A percentile compares a stretch with the other conserved stretches of the same genome.
Conservation (phyloP, 2,797 vertebrate genomes). For the Fringilla coelebs region DNA sequence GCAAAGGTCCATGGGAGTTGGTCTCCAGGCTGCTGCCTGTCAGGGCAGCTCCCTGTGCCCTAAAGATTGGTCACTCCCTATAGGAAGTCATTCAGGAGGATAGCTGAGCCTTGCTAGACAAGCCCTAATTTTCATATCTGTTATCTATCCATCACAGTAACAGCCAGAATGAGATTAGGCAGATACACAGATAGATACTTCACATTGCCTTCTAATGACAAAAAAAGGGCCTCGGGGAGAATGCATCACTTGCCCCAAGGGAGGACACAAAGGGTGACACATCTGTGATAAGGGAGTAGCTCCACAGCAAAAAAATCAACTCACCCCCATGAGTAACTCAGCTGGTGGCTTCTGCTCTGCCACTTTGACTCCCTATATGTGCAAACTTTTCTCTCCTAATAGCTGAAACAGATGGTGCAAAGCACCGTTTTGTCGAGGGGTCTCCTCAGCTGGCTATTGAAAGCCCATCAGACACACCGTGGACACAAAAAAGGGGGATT, state of each 20-base stretch:
- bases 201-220: slow-evolving; percentile 3
- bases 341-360: neutral
- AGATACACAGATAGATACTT: neutral
- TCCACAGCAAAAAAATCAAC: rapidly evolving
- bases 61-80: neutral
- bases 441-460: neutral
- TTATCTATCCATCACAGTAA: neutral
- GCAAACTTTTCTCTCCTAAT: neutral
- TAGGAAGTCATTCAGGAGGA: neutral
- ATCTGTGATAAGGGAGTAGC: neutral
- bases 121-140: neutral
- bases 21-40: neutral
- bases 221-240: neutral
- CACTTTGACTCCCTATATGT: neutral
- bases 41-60: neutral
- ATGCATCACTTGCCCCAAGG: neutral
- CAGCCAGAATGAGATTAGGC: neutral
- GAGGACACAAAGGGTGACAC: neutral
- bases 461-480: neutral
- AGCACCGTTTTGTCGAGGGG: neutral
- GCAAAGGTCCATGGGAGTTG: rapidly evolving
- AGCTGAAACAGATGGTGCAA: neutral
- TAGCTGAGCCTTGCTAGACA: neutral
- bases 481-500: neutral
- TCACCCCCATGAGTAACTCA: neutral